Percentiles rank a stretch among this genome's conserved stretches.
These are phyloP conservation scores for Ianthella basta DNA, from an alignment of 37 sponge, comb jelly and placozoan genomes.

Conservation along the genomic window DNA sequence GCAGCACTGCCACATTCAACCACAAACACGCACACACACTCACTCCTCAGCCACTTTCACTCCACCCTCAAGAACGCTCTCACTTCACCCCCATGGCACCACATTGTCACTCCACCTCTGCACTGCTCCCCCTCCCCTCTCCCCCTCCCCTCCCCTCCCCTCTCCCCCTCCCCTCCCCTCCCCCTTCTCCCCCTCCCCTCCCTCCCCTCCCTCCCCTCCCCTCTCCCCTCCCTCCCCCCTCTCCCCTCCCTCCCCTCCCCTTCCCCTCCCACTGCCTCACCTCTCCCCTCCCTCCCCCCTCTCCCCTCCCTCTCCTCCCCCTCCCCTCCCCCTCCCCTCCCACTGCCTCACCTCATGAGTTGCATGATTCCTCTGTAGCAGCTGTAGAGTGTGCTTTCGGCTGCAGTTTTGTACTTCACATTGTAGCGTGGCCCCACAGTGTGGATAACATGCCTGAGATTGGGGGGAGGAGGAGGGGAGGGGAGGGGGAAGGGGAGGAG, in stretches of 20 bases:
- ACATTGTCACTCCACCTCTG: no score
- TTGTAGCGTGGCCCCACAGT: constrained; percentile 93
- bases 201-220: neutral
- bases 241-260: neutral
- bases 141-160: no score
- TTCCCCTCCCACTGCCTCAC: no score
- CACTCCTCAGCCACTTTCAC: no score
- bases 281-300: no score
- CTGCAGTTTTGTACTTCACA: constrained; percentile 87
- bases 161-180: no score
- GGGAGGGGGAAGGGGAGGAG: neutral
- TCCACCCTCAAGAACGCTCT: no score
- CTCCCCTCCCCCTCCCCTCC: neutral
- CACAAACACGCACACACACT: no score
- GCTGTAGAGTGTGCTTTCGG: constrained; percentile 91
- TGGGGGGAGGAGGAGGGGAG: neutral
- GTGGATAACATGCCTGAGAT: constrained; percentile 85
- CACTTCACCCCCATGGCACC: no score
- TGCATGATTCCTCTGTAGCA: constrained; percentile 91
- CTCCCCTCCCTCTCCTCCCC: no score
- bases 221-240: neutral
- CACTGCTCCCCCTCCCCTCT: no score
- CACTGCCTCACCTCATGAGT: constrained; percentile 51
- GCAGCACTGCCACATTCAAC: no score
- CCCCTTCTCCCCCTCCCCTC: neutral